phyloP scores from a whole-genome alignment of 2,113 vertebrate genomes.

The Recurvirostra avosetta region DNA sequence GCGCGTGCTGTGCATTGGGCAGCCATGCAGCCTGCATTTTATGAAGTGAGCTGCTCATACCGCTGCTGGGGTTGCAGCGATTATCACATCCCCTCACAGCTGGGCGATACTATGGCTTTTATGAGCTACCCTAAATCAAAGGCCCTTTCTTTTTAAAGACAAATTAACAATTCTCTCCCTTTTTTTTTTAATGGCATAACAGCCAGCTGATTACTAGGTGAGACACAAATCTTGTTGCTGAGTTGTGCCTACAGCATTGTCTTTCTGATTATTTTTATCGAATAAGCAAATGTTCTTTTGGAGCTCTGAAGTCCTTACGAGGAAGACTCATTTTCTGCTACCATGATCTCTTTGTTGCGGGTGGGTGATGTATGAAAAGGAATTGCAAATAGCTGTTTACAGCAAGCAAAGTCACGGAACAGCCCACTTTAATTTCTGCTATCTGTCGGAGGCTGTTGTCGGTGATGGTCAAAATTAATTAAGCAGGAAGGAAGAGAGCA shows the following conservation, averaged over 20 bases:
- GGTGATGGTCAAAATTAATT: constrained; percentile 65
- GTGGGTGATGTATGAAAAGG: constrained; percentile 58
- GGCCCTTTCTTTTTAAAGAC: neutral
- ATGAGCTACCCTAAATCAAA: constrained; percentile 34
- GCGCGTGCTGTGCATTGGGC: neutral
- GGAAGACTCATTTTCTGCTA: constrained; percentile 61
- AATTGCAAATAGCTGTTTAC: constrained; percentile 66
- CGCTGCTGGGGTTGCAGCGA: neutral
- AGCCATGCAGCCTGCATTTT: constrained; percentile 28
- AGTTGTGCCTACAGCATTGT: constrained; percentile 22
- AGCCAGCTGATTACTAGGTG: constrained; percentile 34
- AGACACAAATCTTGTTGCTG: constrained; percentile 3
- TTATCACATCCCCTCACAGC: constrained; percentile 28
- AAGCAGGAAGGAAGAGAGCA: constrained; percentile 63
- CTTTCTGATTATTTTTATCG: constrained; percentile 41
- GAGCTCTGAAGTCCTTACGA: constrained; percentile 8
- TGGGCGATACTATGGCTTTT: neutral
- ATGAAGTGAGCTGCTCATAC: neutral
- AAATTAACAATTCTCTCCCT: neutral
- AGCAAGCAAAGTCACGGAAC: constrained; percentile 47
- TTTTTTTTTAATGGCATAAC: neutral
- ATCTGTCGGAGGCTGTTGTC: constrained; percentile 31
- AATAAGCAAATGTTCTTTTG: constrained; percentile 24
- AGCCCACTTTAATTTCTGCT: constrained; percentile 64
- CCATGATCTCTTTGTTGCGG: constrained; percentile 34